A percentile compares a stretch with the other conserved stretches of the same genome.
phyloP scores from a whole-genome alignment of 64 coral and sea anemone genomes.

The Montipora efflorescens region DNA sequence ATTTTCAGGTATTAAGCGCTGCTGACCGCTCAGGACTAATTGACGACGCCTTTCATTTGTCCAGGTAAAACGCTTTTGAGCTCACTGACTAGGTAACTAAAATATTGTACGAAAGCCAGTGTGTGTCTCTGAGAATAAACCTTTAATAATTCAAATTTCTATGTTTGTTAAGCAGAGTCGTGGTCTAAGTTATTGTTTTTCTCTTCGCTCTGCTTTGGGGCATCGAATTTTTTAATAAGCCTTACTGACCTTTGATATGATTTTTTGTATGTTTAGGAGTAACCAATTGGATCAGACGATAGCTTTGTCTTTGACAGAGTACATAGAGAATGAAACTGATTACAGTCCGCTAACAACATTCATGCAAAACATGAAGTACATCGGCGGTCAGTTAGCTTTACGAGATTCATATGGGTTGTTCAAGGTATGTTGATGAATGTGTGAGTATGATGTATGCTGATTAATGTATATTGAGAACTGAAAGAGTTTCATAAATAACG shows the following conservation, averaged over 20 bases:
- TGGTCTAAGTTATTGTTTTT: too few species aligned
- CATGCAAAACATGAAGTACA: constrained; percentile 63
- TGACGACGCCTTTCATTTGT: constrained; percentile 78
- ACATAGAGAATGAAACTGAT: constrained; percentile 63
- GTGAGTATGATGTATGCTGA: too few species aligned
- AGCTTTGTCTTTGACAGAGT: constrained; percentile 67
- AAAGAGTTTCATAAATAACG: too few species aligned
- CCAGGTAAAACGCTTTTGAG: constrained; percentile 62
- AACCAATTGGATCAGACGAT: constrained; percentile 55
- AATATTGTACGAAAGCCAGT: neutral
- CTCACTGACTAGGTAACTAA: neutral
- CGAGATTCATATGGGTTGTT: constrained; percentile 7
- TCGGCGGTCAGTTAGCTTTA: constrained; percentile 41
- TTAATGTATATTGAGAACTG: too few species aligned
- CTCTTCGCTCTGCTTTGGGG: too few species aligned
- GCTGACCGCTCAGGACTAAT: constrained; percentile 83
- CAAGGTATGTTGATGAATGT: constrained; percentile 32
- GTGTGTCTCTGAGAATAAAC: neutral
- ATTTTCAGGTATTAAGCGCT: constrained; percentile 52
- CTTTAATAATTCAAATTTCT: too few species aligned
- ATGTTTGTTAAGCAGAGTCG: too few species aligned
- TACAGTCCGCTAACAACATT: constrained; percentile 62
- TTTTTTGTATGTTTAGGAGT: constrained; percentile 43
- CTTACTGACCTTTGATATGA: neutral
- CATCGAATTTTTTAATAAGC: too few species aligned